Evolutionary conservation across 1,140 invertebrate species (phyloP), one percentile per base, ranked within the genome.

Genomic region (Prorops nasuta): DNA sequence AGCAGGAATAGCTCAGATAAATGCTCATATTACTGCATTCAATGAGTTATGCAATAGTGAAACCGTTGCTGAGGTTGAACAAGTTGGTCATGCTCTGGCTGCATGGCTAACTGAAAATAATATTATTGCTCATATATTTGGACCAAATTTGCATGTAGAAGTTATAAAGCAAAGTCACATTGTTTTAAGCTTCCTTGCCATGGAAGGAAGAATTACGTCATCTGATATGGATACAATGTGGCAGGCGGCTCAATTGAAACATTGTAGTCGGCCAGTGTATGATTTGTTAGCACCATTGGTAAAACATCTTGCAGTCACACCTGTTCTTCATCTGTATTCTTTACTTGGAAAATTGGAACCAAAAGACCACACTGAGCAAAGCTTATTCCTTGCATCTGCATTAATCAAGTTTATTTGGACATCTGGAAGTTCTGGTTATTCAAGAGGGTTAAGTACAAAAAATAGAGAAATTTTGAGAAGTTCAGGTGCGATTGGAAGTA

Each of bases 111-210:
- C 92, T 0, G 86, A 88, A 38, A 92, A 94, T 70, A 91, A 93
- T 68, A 94, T 98, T 41, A 91, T 97, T 58, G 89, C 93, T 63
- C 92, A 96, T 67, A 87, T 97, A 31, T 98, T 96, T 80, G 94
- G 94, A 28, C 94, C 94, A 36, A 97, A 97, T 81, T 79, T 96
- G 44, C 94, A 97, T 78, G 92, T 96, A 22, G 94, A 96, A 80
- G 87, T 93, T 12, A 92, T 97, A 21, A 97, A 97, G 72, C 93
- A 96, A 64, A 94, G 92, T 58, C 94, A 96, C 69, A 88, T 95
- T 54, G 88, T 96, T 38, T 77, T 96, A 9, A 95, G 92, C 66
- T 95, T 96, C 69, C 76, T 97, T 17, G 94, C 94, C 0, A 89
- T 94, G 73, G 92, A 96, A 71, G 88, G 90, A 28, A 84, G 91